Conservation (phyloP, 2,888 invertebrate genomes). For the Hirtodrosophila cameraria region DNA sequence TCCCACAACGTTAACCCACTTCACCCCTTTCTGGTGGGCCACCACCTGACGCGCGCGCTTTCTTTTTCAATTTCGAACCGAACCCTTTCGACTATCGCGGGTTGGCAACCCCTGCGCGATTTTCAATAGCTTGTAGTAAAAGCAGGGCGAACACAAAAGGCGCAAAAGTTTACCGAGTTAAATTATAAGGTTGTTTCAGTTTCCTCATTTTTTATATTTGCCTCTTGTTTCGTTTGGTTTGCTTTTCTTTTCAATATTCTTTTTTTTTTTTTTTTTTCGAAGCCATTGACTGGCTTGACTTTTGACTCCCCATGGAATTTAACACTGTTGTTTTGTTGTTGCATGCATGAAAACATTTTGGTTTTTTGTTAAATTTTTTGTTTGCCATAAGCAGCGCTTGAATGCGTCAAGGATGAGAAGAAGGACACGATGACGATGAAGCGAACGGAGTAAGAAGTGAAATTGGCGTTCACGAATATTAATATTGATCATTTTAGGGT, state of each 20-base stretch:
- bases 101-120: slow-evolving; percentile 69
- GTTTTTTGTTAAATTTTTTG: neutral
- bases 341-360: slow-evolving; percentile 64
- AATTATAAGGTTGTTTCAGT: slow-evolving; percentile 73
- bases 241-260: neutral
- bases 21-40: slow-evolving; percentile 40
- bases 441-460: slow-evolving; percentile 1
- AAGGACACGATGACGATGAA: neutral
- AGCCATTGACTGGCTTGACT: slow-evolving; percentile 54
- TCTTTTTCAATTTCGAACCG: slow-evolving; percentile 76
- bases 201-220: slow-evolving; percentile 25
- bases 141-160: slow-evolving; percentile 70
- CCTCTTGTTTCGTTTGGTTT: slow-evolving; percentile 18
- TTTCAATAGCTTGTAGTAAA: slow-evolving; percentile 75
- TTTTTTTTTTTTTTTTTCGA: slow-evolving; percentile 6
- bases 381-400: slow-evolving; percentile 22
- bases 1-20: slow-evolving; percentile 7
- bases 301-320: slow-evolving; percentile 70
- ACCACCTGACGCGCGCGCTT: slow-evolving; percentile 70
- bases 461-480: slow-evolving; percentile 25
- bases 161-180: slow-evolving; percentile 75
- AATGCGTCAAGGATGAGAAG: slow-evolving; percentile 13
- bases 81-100: slow-evolving; percentile 60
- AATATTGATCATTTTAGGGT: slow-evolving; percentile 51
- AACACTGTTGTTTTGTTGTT: slow-evolving; percentile 50